Evolutionary conservation across 2,888 invertebrate genomes (phyloP), one percentile per base, ranked within the genome.

Genomic region (Plusia festucae): DNA sequence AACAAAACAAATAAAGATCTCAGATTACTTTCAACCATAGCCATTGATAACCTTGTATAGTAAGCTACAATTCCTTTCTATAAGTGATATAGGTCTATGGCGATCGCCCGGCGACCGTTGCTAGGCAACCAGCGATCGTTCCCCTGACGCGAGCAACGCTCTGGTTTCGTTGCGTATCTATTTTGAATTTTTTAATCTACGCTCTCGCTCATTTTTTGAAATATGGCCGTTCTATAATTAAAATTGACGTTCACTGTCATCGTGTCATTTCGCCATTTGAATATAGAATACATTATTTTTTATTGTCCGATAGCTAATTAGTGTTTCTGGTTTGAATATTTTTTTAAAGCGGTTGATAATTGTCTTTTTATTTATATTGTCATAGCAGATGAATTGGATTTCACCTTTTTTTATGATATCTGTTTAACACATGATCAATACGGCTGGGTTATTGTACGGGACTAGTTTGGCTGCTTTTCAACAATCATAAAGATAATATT

Each of bases 81-180:
- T 71, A 68, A 54, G 22, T 30, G n/a, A 30, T 34, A 57, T 61
- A 70, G 54, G 60, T 82, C 83, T 85, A 52, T 75, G 73, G 71
- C 27, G 60, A 78, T 79, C 77, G 74, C 82, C 79, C 78, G 76
- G 88, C 82, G 85, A 83, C 81, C 76, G 90, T 90, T 89, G 90
- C 90, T 84, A 86, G 81, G 90, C 89, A 85, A 90, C 90, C 74
- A 58, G 65, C 85, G 87, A 87, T 88, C 89, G 88, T 83, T 86
- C 83, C 84, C 86, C 82, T 70, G 80, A 81, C 83, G 81, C 80
- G 71, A 74, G 73, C 81, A 68, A 73, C 78, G 78, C 84, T 82
- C 83, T 79, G 81, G 81, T 83, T 85, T 80, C 78, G 78, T 68
- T 79, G 76, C 75, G 79, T 80, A 72, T 77, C 70, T 74, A 79